These are phyloP conservation scores for Patiria pectinifera DNA, from an alignment of 53 echinoderm and acorn worm species.

Conservation along the genomic window DNA sequence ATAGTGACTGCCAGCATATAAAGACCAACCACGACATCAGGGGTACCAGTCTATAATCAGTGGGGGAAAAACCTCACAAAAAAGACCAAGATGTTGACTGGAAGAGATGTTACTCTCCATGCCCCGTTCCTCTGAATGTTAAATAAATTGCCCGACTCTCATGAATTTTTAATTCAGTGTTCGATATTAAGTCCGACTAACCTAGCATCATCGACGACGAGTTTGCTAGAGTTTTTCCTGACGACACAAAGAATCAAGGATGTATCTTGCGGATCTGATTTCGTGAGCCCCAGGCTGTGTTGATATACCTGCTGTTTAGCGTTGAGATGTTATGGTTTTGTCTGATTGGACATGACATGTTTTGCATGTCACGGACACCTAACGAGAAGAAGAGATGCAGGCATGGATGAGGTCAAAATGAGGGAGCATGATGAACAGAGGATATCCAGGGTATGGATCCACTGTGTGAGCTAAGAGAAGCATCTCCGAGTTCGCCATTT, in stretches of 20 bases:
- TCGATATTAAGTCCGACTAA: too few species aligned
- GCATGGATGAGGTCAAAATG: not conserved
- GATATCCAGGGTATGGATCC: not conserved
- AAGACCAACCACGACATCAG: not conserved
- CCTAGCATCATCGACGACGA: not conserved
- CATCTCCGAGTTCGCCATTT: too few species aligned
- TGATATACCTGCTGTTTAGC: not conserved
- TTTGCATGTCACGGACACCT: not conserved
- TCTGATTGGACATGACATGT: conserved; percentile 5
- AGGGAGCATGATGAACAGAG: not conserved
- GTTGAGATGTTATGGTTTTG: not conserved
- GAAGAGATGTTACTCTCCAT: too few species aligned
- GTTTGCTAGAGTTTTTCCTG: not conserved
- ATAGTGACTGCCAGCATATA: not conserved
- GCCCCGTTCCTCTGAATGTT: too few species aligned
- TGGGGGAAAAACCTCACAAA: not conserved
- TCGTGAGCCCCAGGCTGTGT: not conserved
- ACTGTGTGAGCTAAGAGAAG: too few species aligned
- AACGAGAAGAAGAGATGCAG: not conserved
- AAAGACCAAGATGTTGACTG: not conserved
- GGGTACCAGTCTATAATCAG: not conserved
- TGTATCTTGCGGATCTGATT: not conserved
- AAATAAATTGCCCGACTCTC: too few species aligned
- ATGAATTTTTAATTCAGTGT: too few species aligned
- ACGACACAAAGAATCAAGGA: not conserved